These are phyloP conservation scores for Chrysochloris asiatica DNA, from an alignment of 2,113 vertebrate species.

Conservation along the genomic window DNA sequence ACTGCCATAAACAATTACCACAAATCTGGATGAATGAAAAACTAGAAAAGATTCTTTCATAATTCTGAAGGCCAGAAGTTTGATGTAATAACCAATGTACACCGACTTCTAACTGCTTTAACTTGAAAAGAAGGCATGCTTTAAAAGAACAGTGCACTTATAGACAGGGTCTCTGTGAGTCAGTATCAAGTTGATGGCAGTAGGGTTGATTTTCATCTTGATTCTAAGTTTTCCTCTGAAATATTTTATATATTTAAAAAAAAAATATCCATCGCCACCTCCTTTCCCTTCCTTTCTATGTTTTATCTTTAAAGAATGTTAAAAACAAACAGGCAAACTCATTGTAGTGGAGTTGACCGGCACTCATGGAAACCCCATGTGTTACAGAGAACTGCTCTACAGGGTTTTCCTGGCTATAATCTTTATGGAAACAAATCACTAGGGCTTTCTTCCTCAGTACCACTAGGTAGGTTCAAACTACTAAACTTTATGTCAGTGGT, in stretches of 20 bases:
- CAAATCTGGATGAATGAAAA: neutral
- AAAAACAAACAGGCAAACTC: neutral
- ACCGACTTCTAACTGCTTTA: constrained; percentile 35
- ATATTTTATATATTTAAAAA: no score
- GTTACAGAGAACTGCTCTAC: neutral
- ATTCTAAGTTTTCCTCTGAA: neutral
- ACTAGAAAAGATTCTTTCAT: neutral
- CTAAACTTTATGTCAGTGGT: no score
- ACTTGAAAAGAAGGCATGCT: constrained; percentile 38
- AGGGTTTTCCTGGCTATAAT: neutral
- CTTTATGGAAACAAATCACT: neutral
- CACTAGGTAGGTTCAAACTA: neutral
- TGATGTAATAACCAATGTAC: neutral
- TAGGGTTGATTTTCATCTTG: neutral
- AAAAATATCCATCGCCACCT: neutral
- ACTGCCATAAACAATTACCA: neutral
- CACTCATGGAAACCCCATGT: neutral
- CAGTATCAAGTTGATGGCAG: constrained; percentile 39
- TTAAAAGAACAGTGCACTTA: neutral
- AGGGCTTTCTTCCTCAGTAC: neutral
- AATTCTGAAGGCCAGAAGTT: neutral
- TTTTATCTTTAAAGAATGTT: neutral
- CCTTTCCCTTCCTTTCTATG: neutral
- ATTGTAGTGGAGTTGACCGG: neutral
- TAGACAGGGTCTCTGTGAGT: no score